Evolutionary conservation across 2,113 vertebrate genomes (phyloP).

Genomic region (Microtus ochrogaster): DNA sequence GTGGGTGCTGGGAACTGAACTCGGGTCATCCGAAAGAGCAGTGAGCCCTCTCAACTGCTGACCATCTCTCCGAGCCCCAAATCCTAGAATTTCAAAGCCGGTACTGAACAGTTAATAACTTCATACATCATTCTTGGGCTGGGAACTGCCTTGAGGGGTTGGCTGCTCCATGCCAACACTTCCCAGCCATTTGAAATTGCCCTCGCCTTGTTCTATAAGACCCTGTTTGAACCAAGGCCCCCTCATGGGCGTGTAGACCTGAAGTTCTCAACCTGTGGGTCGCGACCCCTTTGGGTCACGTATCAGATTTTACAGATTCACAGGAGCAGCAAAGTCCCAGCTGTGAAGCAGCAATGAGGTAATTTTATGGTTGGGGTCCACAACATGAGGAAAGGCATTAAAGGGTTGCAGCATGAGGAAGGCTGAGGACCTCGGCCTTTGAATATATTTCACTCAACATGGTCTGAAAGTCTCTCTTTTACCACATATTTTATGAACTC

Average conservation of each 20-base stretch:
- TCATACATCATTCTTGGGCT: neutral
- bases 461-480: neutral
- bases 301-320: neutral
- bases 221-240: neutral
- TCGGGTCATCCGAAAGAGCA: neutral
- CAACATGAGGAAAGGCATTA: too few species aligned
- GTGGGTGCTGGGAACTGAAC: neutral
- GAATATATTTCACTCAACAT: neutral
- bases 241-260: neutral
- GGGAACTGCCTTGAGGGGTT: neutral
- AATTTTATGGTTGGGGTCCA: neutral
- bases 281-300: neutral
- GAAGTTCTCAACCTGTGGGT: neutral
- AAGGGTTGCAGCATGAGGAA: neutral
- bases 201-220: neutral
- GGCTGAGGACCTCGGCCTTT: neutral
- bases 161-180: neutral
- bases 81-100: constrained; percentile 40
- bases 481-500: neutral
- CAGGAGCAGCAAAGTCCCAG: neutral
- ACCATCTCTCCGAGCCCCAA: neutral
- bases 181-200: neutral
- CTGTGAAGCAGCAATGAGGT: neutral
- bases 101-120: neutral
- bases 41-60: neutral